Conservation (phyloP, 2,797 vertebrate genomes). For the Acestrorhynchus altus region DNA sequence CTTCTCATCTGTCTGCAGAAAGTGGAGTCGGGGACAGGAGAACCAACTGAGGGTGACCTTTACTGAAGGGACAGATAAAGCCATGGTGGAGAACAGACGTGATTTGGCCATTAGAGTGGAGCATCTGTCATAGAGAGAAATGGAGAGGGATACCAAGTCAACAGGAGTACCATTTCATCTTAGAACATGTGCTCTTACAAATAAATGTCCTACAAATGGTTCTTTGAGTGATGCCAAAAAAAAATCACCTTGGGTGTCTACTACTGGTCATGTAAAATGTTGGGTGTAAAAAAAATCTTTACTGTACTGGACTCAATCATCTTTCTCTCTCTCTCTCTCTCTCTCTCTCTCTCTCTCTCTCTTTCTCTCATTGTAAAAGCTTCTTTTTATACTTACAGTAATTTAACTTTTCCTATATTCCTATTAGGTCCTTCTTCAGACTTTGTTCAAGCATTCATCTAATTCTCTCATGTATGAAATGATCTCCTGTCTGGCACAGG, state of each 20-base stretch:
- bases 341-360: conserved; percentile 16
- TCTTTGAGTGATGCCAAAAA: too few relatives aligned
- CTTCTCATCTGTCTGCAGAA: conserved; percentile 30
- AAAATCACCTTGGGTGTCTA: too few relatives aligned
- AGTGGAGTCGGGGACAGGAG: conserved; percentile 1
- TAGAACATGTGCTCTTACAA: too few relatives aligned
- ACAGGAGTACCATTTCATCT: neutral
- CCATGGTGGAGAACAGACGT: conserved; percentile 7
- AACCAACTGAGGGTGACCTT: conserved; percentile 22
- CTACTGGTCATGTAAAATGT: neutral
- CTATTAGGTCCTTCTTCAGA: conserved; percentile 69
- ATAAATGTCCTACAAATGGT: too few relatives aligned
- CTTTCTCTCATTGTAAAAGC: conserved; percentile 27
- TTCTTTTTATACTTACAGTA: conserved; percentile 57
- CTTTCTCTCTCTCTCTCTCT: conserved; percentile 47
- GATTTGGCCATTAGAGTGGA: conserved; percentile 23
- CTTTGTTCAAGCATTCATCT: conserved; percentile 69
- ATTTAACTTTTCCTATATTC: conserved; percentile 65
- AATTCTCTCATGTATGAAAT: conserved; percentile 74
- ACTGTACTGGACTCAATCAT: neutral
- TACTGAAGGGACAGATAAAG: conserved; percentile 23
- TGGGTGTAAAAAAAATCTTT: neutral
- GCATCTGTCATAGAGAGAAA: conserved; percentile 15
- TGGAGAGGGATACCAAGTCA: neutral
- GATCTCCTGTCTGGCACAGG: conserved; percentile 65